These are phyloP conservation scores for Ischnura elegans DNA, from an alignment of 2,888 invertebrate species.

Conservation along the genomic window DNA sequence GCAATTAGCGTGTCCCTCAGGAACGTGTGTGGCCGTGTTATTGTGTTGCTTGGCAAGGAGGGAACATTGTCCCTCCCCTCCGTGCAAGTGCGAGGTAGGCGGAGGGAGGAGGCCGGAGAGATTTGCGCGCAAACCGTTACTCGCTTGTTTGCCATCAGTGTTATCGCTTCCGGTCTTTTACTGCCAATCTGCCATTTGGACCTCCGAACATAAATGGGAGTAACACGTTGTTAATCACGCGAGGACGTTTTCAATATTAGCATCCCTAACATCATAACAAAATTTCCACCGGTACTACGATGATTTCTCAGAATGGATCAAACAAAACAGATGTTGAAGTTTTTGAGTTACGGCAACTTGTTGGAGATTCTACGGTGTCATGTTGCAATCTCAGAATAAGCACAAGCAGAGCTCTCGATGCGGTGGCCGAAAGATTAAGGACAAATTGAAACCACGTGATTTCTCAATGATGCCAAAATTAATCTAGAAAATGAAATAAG, in stretches of 20 bases:
- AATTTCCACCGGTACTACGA: not conserved
- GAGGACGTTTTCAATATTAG: not conserved
- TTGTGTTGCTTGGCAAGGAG: conserved; percentile 10
- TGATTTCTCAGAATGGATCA: too few relatives aligned
- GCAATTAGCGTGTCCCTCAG: not conserved
- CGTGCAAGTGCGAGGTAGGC: not conserved
- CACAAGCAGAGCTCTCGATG: too few relatives aligned
- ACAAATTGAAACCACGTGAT: too few relatives aligned
- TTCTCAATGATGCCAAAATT: too few relatives aligned
- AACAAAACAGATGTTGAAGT: too few relatives aligned
- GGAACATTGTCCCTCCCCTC: not conserved
- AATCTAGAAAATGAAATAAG: too few relatives aligned
- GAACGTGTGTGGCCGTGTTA: not conserved
- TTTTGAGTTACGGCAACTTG: too few relatives aligned
- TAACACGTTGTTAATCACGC: not conserved
- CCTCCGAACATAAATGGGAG: conserved; percentile 26
- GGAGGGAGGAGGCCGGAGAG: not conserved
- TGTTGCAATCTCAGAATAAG: too few relatives aligned
- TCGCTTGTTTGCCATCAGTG: conserved; percentile 57
- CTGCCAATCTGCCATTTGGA: conserved; percentile 25
- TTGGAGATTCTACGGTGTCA: too few relatives aligned
- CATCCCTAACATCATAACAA: not conserved
- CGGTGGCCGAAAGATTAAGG: too few relatives aligned
- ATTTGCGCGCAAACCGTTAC: conserved; percentile 53
- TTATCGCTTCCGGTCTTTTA: conserved; percentile 43